Evolutionary conservation across 2,888 invertebrate genomes (phyloP), one percentile per base, ranked within the genome.

Genomic region (Cataglyphis albicans): DNA sequence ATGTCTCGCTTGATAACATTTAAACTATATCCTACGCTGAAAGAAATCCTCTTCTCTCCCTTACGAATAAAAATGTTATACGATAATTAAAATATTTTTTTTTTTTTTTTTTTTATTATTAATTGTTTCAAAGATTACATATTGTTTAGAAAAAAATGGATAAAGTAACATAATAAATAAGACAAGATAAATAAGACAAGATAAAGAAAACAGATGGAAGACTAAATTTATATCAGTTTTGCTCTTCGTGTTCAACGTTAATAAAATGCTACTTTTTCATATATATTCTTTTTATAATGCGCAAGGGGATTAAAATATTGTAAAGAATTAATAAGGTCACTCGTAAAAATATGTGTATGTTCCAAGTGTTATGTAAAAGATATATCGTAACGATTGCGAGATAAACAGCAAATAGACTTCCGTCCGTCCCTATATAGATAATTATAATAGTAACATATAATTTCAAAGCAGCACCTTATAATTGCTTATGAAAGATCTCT

Each of bases 371-470:
- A 74, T 25, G 12, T 35, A 44, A 48, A 48, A 9, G 12, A 64
- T 35, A 63, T 6, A 52, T 63, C 35, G 35, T 7, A 52, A 64
- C 18, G 15, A 64, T 18, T 3, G 29, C 10, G 9, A 63, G 32
- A 35, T 35, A 18, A 32, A 61, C n/a, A 35, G 35, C 3, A 44
- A 29, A 61, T 3, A 61, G 32, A 35, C 15, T 18, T 63, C 35
- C n/a, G 35, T 52, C 52, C 7, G n/a, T 63, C n/a, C 35, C 1
- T 4, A 12, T 35, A 9, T 63, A 35, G 1, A 63, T 10, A 63
- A 63, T 63, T 35, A 35, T 35, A 38, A 73, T 1, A n/a, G 6
- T 44, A 32, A 32, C 32, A 48, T 41, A 52, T 64, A 75, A 74
- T 63, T 74, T 15, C 44, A 63, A 64, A 64, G 48, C 12, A 3